A percentile compares a stretch with the other conserved stretches of the same genome.
phyloP scores from a whole-genome alignment of 2,888 invertebrate species.

The Trisateles emortualis region DNA sequence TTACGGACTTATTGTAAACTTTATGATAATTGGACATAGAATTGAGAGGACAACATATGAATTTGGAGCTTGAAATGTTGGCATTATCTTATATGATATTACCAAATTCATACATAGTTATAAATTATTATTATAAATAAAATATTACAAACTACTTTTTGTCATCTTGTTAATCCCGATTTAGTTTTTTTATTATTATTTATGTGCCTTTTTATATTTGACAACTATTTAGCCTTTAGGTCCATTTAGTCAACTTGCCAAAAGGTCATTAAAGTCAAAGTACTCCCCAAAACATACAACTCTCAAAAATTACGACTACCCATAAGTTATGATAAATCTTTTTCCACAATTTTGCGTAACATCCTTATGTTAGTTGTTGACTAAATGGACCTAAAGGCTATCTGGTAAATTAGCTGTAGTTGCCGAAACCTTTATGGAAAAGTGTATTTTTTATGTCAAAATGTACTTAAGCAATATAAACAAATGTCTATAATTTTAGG shows the following conservation, averaged over 20 bases:
- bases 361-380: too few species aligned
- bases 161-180: slow-evolving; percentile 17
- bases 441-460: slow-evolving; percentile 4
- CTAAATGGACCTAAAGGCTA: too few species aligned
- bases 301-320: too few species aligned
- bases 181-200: slow-evolving; percentile 5
- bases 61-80: slow-evolving; percentile 20
- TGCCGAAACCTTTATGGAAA: neutral
- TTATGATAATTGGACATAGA: slow-evolving; percentile 1
- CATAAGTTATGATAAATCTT: too few species aligned
- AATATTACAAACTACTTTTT: slow-evolving; percentile 24
- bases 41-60: slow-evolving; percentile 9
- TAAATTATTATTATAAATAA: slow-evolving; percentile 25
- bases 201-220: slow-evolving; percentile 3
- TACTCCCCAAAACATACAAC: too few species aligned
- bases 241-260: too few species aligned
- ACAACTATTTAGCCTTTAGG: neutral
- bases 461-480: slow-evolving; percentile 1
- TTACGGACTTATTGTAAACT: slow-evolving; percentile 20
- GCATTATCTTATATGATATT: slow-evolving; percentile 15
- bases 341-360: too few species aligned
- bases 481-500: slow-evolving; percentile 13
- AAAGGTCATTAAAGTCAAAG: too few species aligned
- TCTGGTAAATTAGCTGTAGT: slow-evolving; percentile 1
- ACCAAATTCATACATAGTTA: slow-evolving; percentile 24